These are phyloP conservation scores for Amyelois transitella DNA, from an alignment of 1,140 invertebrate species.

Conservation along the genomic window DNA sequence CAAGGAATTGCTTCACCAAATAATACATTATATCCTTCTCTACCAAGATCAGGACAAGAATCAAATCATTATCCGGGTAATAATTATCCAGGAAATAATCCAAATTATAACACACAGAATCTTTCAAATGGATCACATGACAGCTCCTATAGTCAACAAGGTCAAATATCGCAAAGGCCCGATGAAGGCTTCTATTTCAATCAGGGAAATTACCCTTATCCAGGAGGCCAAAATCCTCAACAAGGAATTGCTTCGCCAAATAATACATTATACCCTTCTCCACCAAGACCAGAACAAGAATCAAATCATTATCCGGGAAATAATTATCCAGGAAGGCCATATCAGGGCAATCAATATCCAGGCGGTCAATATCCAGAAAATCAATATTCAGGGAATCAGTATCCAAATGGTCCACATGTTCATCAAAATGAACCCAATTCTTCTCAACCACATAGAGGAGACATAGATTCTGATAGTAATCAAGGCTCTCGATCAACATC, in stretches of 20 bases:
- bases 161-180: background rate
- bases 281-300: background rate
- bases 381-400: background rate
- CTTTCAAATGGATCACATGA: background rate
- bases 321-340: background rate
- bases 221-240: background rate
- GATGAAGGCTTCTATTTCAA: background rate
- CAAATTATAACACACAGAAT: background rate
- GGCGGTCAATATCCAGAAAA: background rate
- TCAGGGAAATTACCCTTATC: background rate
- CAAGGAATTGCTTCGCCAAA: background rate
- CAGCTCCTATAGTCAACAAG: background rate
- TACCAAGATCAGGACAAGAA: background rate
- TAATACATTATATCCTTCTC: background rate
- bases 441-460: background rate
- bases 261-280: background rate
- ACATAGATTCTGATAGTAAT: background rate
- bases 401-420: background rate
- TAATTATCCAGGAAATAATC: background rate
- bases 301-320: constrained; percentile 7
- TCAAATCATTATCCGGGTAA: background rate
- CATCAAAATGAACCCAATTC: background rate
- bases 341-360: constrained; percentile 1
- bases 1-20: background rate
- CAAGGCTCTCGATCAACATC: too few relatives aligned